Evolutionary conservation across 2,113 vertebrate genomes (phyloP), one percentile per base, ranked within the genome.

Genomic region (Chiloscyllium plagiosum): DNA sequence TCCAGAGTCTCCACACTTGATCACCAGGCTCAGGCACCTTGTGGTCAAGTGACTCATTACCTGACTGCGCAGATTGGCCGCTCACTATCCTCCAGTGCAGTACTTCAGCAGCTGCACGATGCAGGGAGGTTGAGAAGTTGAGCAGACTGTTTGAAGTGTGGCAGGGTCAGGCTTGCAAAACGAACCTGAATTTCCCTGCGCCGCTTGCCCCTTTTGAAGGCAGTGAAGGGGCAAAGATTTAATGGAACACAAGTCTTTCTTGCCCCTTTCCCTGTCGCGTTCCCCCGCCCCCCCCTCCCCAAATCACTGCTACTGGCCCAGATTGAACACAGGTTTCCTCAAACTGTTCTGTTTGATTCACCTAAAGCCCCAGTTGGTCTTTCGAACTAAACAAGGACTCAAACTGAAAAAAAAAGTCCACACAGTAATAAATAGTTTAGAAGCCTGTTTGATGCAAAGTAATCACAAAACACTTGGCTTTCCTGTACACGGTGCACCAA

Each of bases 391-490:
- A 37, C 33, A 65, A 66, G 61, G 89, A 92, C 56, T 20, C 89
- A 17, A 22, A 37, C 33, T 19, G 56, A 93, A 93, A 65, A 66
- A 61, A 61, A 61, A 61, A 61, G 12, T 61, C 37, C n/a, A 66
- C 89, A 66, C 89, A 37, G 89, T 66, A 93, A 93, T 93, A 93
- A 93, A 93, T 93, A 93, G n/a, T 80, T 13, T 80, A 33, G 33
- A 80, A 80, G 87, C 56, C 56, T 19, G 87, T 92, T 65, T 65
- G 17, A 61, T 20, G 65, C 2, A n/a, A 10, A 93, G 66, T 66
- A 66, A 93, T 37, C 89, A 37, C 10, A 7, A 22, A 66, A 93
- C 89, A 68, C 61, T 8, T 20, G 19, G 61, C 61, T 29, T 90
- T 61, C 52, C 13, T 5, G 17, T 29, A 10, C 61, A 37, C 1